Conservation (phyloP, 2,888 invertebrate species). For the Drosophila nigricruria region DNA sequence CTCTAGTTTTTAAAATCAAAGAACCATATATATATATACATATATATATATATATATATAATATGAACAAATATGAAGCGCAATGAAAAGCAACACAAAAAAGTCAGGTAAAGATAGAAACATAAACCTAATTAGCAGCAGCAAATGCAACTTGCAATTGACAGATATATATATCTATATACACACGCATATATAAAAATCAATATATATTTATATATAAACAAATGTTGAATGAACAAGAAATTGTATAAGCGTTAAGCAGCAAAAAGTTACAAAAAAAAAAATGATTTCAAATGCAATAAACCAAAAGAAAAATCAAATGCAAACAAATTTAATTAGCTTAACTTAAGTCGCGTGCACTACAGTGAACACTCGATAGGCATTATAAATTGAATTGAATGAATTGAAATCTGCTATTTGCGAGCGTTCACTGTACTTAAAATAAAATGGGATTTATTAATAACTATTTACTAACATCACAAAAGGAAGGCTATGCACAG, state of each 20-base stretch:
- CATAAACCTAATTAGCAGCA: slow-evolving; percentile 37
- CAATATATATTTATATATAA: slow-evolving; percentile 58
- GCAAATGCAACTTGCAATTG: slow-evolving; percentile 45
- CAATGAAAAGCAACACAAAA: slow-evolving; percentile 66
- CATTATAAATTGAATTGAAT: neutral
- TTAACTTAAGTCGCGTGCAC: slow-evolving; percentile 15
- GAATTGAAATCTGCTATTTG: neutral
- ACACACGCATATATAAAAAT: slow-evolving; percentile 28
- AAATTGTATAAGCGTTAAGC: slow-evolving; percentile 48
- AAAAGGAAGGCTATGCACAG: slow-evolving; percentile 35
- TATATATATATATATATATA: slow-evolving; percentile 1
- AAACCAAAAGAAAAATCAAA: slow-evolving; percentile 33
- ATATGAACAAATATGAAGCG: slow-evolving; percentile 31
- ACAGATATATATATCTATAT: slow-evolving; percentile 48
- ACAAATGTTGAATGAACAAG: slow-evolving; percentile 35
- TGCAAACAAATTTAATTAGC: slow-evolving; percentile 35
- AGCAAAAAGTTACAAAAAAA: slow-evolving; percentile 16
- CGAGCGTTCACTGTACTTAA: slow-evolving; percentile 13
- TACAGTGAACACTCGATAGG: slow-evolving; percentile 3
- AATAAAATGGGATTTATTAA: slow-evolving; percentile 21
- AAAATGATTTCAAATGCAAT: slow-evolving; percentile 59
- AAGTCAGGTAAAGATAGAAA: slow-evolving; percentile 65
- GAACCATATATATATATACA: slow-evolving; percentile 12
- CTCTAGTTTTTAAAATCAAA: slow-evolving; percentile 47
- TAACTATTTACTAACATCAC: slow-evolving; percentile 45